These are phyloP conservation scores for Anneissia japonica DNA, from an alignment of 35 echinoderm and acorn worm species.

Conservation along the genomic window DNA sequence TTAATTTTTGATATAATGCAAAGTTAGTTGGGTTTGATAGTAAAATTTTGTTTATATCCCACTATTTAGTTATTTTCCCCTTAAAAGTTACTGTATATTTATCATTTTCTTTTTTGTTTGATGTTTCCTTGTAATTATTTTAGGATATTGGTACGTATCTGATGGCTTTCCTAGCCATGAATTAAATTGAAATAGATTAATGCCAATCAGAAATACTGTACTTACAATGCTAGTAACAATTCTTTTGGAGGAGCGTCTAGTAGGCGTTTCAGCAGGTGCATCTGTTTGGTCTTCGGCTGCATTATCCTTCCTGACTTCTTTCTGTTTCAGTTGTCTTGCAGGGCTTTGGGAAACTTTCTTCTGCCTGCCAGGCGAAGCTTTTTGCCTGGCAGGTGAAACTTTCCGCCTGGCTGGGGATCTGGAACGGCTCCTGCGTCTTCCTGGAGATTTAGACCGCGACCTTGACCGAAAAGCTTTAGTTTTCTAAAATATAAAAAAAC, in stretches of 20 bases:
- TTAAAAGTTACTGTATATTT: too few relatives aligned
- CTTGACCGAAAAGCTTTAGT: conserved; percentile 17
- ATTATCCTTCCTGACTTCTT: background rate
- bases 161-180: too few relatives aligned
- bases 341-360: background rate
- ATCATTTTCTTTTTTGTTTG: too few relatives aligned
- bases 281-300: background rate
- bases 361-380: background rate
- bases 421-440: conserved; percentile 26
- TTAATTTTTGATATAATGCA: too few relatives aligned
- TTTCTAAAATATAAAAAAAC: conserved; percentile 19
- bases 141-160: too few relatives aligned
- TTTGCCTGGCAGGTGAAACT: conserved; percentile 1
- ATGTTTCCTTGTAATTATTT: too few relatives aligned
- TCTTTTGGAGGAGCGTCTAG: background rate
- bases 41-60: too few relatives aligned
- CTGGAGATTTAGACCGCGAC: conserved; percentile 32
- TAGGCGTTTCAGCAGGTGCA: background rate
- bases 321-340: background rate
- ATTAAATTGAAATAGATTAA: too few relatives aligned
- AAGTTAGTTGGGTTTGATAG: too few relatives aligned
- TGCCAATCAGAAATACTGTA: background rate
- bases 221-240: background rate
- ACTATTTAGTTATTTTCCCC: too few relatives aligned
- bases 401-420: conserved; percentile 28